Conservation (phyloP, 2,113 vertebrate genomes). For the Scortum barcoo region DNA sequence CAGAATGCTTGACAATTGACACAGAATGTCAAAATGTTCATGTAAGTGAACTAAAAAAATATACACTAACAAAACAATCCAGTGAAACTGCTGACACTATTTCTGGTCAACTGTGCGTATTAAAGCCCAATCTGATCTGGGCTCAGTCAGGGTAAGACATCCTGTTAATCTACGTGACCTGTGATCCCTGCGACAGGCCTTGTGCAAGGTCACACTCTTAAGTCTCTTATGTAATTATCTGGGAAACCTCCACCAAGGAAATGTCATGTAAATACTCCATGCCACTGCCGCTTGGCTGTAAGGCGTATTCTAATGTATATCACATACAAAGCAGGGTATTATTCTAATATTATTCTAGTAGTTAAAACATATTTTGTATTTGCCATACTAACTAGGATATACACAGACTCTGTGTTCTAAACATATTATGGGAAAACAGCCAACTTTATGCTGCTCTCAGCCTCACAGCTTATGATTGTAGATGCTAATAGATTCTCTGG, state of each 20-base stretch:
- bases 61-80: neutral
- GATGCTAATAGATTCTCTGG: slow-evolving; percentile 66
- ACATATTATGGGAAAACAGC: slow-evolving; percentile 16
- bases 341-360: slow-evolving; percentile 17
- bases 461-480: slow-evolving; percentile 39
- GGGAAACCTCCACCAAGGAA: slow-evolving; percentile 30
- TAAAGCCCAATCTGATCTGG: slow-evolving; percentile 6
- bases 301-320: neutral
- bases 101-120: slow-evolving; percentile 32
- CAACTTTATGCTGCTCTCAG: slow-evolving; percentile 45
- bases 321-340: slow-evolving; percentile 32
- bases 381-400: slow-evolving; percentile 13
- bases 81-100: slow-evolving; percentile 9
- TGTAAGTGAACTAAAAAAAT: neutral
- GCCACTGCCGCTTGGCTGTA: neutral
- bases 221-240: slow-evolving; percentile 68
- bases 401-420: slow-evolving; percentile 16
- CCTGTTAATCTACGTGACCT: slow-evolving; percentile 59
- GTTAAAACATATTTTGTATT: slow-evolving; percentile 20
- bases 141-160: slow-evolving; percentile 48
- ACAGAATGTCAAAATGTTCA: neutral
- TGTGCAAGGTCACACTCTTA: slow-evolving; percentile 48
- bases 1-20: neutral
- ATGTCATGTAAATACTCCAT: neutral
- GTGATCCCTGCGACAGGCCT: slow-evolving; percentile 46